phyloP scores from a whole-genome alignment of 2,888 invertebrate genomes.

The Scaptomyza caliginosa region DNA sequence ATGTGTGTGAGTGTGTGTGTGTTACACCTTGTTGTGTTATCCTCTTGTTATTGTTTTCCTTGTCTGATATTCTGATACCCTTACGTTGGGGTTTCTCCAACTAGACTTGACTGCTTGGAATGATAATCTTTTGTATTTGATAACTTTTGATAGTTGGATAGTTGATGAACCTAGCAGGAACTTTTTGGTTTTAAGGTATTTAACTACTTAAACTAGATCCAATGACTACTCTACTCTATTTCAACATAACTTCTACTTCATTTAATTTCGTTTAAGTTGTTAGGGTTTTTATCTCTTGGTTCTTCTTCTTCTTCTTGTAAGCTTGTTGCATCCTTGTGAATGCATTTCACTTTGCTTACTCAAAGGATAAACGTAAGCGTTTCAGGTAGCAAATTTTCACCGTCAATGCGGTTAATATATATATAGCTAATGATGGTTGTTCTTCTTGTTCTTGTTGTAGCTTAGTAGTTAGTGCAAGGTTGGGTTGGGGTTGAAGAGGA shows the following conservation, averaged over 20 bases:
- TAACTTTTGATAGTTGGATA: no score
- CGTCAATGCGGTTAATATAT: slow-evolving; percentile 67
- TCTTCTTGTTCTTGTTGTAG: slow-evolving; percentile 3
- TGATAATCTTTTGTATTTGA: no score
- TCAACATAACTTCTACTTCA: no score
- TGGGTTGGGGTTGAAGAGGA: no score
- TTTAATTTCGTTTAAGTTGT: not conserved
- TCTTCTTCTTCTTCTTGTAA: not conserved
- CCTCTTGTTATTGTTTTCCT: slow-evolving; percentile 6
- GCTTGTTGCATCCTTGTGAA: slow-evolving; percentile 23
- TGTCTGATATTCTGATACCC: slow-evolving; percentile 5
- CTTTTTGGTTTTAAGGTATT: no score
- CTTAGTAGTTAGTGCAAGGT: not conserved
- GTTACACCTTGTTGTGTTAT: slow-evolving; percentile 9
- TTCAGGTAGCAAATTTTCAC: slow-evolving; percentile 54
- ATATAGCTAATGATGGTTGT: slow-evolving; percentile 63
- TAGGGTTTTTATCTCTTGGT: not conserved
- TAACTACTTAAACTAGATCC: no score
- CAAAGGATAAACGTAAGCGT: slow-evolving; percentile 59
- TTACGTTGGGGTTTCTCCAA: not conserved
- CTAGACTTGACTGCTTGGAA: no score
- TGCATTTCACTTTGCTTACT: slow-evolving; percentile 48
- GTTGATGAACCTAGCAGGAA: no score
- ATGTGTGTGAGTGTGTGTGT: not conserved
- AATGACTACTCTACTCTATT: no score